phyloP scores from a whole-genome alignment of 2,888 invertebrate genomes.

The Oeneis ivallda region DNA sequence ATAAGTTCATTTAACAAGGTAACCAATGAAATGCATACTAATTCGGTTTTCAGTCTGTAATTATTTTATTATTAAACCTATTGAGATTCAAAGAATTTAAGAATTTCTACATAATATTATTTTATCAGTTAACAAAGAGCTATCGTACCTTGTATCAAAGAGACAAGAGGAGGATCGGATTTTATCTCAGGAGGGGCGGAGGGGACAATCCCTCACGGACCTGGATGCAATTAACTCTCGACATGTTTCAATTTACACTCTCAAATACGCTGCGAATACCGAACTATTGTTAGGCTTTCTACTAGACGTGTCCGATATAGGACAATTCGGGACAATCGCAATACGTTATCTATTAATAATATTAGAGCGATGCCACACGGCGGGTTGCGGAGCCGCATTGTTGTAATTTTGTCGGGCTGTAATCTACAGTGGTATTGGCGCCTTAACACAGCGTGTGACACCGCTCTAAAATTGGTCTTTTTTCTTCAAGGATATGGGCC shows the following conservation, averaged over 20 bases:
- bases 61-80: neutral
- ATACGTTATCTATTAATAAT: neutral
- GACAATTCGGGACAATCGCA: neutral
- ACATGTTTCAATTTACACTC: conserved; percentile 80
- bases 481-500: too few species aligned
- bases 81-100: neutral
- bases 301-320: conserved; percentile 19
- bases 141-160: conserved; percentile 15
- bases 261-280: conserved; percentile 64
- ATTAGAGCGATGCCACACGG: too few species aligned
- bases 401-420: too few species aligned
- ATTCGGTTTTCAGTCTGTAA: neutral
- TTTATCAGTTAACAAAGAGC: conserved; percentile 11
- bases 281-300: conserved; percentile 46
- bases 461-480: too few species aligned
- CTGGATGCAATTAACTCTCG: conserved; percentile 72
- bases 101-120: conserved; percentile 17
- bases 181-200: conserved; percentile 49
- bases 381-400: too few species aligned
- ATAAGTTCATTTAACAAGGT: too few species aligned
- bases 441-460: too few species aligned
- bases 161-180: conserved; percentile 38
- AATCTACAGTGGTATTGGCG: too few species aligned
- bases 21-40: neutral
- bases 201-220: conserved; percentile 50